phyloP scores from a whole-genome alignment of 2,888 invertebrate genomes.

The Cryptosula pallasiana region DNA sequence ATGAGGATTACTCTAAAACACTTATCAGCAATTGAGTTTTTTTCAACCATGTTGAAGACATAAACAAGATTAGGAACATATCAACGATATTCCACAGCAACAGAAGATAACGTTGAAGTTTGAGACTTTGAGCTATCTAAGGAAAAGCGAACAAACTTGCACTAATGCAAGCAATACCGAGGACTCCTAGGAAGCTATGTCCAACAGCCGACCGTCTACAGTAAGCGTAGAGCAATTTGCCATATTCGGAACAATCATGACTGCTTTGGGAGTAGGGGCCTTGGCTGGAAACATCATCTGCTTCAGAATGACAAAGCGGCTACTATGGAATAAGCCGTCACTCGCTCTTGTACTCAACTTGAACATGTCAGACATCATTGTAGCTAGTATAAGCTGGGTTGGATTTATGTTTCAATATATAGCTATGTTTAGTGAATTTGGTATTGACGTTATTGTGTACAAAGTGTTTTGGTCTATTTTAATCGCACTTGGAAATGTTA shows the following conservation, averaged over 20 bases:
- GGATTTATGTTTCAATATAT: constrained; percentile 12
- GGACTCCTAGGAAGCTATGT: not conserved
- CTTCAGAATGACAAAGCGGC: constrained; percentile 21
- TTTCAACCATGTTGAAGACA: not conserved
- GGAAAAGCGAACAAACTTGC: not conserved
- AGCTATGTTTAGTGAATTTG: not conserved
- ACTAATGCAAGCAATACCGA: not conserved
- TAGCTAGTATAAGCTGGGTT: constrained; percentile 1
- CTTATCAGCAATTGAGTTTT: not conserved
- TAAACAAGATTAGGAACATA: not conserved
- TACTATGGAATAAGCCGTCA: constrained; percentile 5
- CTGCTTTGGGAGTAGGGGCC: not conserved
- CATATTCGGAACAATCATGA: constrained; percentile 14
- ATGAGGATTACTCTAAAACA: not conserved
- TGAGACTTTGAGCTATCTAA: not conserved
- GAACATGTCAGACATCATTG: constrained; percentile 16
- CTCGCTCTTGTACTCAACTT: not conserved
- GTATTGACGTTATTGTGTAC: not conserved
- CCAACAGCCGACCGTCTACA: not conserved
- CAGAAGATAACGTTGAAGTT: not conserved
- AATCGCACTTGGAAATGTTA: not conserved
- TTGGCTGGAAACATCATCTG: constrained; percentile 5
- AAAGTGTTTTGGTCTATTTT: constrained; percentile 10
- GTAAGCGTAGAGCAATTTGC: not conserved
- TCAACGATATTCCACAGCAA: not conserved